phyloP scores from a whole-genome alignment of 2,888 invertebrate species.

The Metopia argyrocephala region DNA sequence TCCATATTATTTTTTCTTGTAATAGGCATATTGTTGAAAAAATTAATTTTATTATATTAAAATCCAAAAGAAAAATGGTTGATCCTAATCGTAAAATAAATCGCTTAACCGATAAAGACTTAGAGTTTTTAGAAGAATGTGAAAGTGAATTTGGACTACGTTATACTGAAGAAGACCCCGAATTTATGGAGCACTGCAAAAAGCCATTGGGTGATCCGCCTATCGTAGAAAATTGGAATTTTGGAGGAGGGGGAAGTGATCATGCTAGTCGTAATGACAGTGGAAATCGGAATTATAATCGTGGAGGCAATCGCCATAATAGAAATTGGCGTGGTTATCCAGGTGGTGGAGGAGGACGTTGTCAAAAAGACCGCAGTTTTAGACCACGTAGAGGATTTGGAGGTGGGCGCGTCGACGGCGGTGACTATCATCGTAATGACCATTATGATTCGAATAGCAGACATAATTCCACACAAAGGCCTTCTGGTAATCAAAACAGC shows the following conservation, averaged over 20 bases:
- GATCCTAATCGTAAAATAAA: conserved; percentile 79
- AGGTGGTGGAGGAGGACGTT: conserved; percentile 58
- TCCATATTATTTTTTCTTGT: too few species aligned
- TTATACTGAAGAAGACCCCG: conserved; percentile 82
- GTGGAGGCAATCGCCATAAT: conserved; percentile 57
- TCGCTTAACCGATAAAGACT: conserved; percentile 80
- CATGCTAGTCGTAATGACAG: conserved; percentile 55
- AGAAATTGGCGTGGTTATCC: conserved; percentile 64
- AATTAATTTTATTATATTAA: background rate
- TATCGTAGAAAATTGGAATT: conserved; percentile 81
- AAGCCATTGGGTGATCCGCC: conserved; percentile 80
- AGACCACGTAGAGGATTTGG: conserved; percentile 33
- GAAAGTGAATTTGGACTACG: conserved; percentile 83
- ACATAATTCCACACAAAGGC: background rate
- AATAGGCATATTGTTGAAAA: too few species aligned
- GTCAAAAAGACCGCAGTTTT: conserved; percentile 24
- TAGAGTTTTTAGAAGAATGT: conserved; percentile 82
- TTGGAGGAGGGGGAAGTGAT: conserved; percentile 61
- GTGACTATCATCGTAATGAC: background rate
- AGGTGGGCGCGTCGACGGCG: conserved; percentile 8
- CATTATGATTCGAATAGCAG: conserved; percentile 14
- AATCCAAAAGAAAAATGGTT: conserved; percentile 74
- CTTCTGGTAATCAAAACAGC: conserved; percentile 2
- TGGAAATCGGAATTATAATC: conserved; percentile 59
- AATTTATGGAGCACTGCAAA: conserved; percentile 80